A percentile compares a stretch with the other conserved stretches of the same genome.
Evolutionary conservation across 2,888 invertebrate genomes (phyloP).

Genomic region (Anthophora plumipes): DNA sequence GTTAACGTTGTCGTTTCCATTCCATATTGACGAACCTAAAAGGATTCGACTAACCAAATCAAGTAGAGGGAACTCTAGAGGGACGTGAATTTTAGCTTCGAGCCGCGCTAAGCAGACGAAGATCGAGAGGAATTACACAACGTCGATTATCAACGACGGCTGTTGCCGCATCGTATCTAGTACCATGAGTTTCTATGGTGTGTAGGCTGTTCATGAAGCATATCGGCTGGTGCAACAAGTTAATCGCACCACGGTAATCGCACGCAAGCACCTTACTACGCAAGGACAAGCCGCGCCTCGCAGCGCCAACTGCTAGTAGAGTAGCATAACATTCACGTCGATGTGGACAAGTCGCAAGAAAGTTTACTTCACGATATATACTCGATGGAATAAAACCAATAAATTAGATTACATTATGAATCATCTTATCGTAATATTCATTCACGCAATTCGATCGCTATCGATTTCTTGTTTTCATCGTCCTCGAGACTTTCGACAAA

Average conservation of each 20-base stretch:
- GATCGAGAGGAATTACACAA: constrained; percentile 46
- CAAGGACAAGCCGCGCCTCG: constrained; percentile 73
- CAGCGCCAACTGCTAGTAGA: background rate
- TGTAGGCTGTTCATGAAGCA: constrained; percentile 49
- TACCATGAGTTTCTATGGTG: constrained; percentile 32
- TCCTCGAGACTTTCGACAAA: background rate
- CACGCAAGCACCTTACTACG: constrained; percentile 56
- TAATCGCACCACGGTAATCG: constrained; percentile 68
- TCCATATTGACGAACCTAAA: background rate
- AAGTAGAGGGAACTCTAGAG: too few species aligned
- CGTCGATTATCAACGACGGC: constrained; percentile 33
- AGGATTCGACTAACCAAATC: background rate
- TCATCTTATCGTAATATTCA: too few species aligned
- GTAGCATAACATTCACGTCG: too few species aligned
- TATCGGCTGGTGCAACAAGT: constrained; percentile 62
- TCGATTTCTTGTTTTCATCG: background rate
- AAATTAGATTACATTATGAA: background rate
- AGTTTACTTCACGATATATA: background rate
- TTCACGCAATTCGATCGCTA: background rate
- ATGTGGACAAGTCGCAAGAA: background rate
- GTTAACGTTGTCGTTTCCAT: too few species aligned
- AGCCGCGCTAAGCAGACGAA: constrained; percentile 20
- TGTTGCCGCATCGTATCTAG: constrained; percentile 40
- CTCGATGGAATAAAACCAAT: background rate
- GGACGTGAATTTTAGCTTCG: constrained; percentile 35